Evolutionary conservation across 2,888 invertebrate genomes (phyloP).

Genomic region (Polia nebulosa): DNA sequence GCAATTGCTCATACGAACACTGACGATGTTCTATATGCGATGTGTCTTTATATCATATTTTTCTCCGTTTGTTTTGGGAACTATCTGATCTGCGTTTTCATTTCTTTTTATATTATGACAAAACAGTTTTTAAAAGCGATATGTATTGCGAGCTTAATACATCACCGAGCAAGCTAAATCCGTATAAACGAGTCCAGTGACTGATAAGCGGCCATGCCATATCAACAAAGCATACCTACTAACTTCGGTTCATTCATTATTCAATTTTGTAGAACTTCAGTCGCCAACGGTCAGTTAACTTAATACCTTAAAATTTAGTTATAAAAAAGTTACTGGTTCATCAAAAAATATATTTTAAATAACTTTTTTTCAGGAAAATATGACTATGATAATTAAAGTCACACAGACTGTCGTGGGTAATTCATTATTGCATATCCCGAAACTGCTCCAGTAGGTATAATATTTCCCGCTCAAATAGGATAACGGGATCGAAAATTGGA

Average conservation of each 20-base stretch:
- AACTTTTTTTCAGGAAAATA: neutral
- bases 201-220: constrained; percentile 75
- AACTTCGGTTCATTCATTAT: constrained; percentile 27
- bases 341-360: constrained; percentile 3
- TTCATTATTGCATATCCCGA: constrained; percentile 17
- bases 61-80: neutral
- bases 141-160: neutral
- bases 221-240: constrained; percentile 43
- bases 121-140: too few relatives aligned
- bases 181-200: constrained; percentile 78
- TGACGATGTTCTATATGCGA: neutral
- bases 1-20: neutral
- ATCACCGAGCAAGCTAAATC: constrained; percentile 48
- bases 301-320: neutral
- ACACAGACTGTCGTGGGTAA: constrained; percentile 4
- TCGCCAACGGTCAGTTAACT: neutral
- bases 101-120: neutral
- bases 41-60: neutral
- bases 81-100: neutral
- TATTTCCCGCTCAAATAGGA: constrained; percentile 71
- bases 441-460: constrained; percentile 21
- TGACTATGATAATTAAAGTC: neutral
- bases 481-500: constrained; percentile 61
- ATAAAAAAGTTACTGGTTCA: neutral
- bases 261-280: constrained; percentile 21